Percentiles rank a stretch among this genome's conserved stretches.
These are phyloP conservation scores for Micrastur ruficollis DNA, from an alignment of 2,797 vertebrate species.

Conservation along the genomic window DNA sequence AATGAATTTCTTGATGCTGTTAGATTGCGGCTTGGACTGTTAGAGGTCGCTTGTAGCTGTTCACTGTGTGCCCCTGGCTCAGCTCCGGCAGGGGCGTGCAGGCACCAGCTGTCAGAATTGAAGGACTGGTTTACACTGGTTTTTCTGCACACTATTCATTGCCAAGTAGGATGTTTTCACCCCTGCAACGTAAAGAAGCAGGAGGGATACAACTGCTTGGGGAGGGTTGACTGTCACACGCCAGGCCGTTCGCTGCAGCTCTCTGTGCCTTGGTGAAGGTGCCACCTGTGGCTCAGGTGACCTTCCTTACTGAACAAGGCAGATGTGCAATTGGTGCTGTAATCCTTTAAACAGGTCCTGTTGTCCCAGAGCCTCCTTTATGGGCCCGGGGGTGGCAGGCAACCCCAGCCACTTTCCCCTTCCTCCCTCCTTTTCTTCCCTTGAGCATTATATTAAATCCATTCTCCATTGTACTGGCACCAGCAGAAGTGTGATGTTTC, in stretches of 20 bases:
- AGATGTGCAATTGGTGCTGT: not conserved
- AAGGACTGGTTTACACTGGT: not conserved
- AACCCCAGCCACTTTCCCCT: not conserved
- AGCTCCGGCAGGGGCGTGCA: not conserved
- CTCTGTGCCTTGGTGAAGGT: not conserved
- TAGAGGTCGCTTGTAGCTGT: not conserved
- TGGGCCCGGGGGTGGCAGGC: not conserved
- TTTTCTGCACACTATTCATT: not conserved
- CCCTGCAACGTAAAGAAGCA: not conserved
- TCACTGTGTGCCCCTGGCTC: not conserved
- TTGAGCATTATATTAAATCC: not conserved
- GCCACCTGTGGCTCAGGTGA: not conserved
- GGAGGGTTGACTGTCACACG: not conserved
- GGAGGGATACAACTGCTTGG: not conserved
- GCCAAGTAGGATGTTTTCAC: not conserved
- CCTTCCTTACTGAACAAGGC: not conserved
- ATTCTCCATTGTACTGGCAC: not conserved
- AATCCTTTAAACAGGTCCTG: not conserved
- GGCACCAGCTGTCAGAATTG: not conserved
- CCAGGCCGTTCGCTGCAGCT: not conserved
- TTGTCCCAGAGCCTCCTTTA: not conserved
- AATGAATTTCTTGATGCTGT: not conserved
- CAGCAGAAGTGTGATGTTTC: not conserved
- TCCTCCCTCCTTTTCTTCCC: not conserved
- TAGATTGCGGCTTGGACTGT: not conserved